A percentile compares a stretch with the other conserved stretches of the same genome.
These are phyloP conservation scores for Ceratosolen solmsi DNA, from an alignment of 1,140 invertebrate species.

Conservation along the genomic window DNA sequence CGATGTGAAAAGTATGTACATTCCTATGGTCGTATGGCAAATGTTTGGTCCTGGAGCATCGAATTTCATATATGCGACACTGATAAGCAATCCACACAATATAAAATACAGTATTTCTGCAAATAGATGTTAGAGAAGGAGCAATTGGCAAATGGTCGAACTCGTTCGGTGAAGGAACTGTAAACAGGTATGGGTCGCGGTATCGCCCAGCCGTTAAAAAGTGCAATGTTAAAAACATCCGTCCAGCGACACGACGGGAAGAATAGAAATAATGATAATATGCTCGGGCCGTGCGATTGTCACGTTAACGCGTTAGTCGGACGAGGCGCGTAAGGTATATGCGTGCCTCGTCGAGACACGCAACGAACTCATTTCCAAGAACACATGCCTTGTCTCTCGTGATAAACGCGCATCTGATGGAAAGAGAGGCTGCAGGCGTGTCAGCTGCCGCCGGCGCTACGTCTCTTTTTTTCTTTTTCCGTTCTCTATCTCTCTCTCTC, in stretches of 20 bases:
- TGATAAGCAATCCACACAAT: no score
- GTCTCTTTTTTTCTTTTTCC: background rate
- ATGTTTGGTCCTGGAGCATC: no score
- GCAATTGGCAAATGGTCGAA: no score
- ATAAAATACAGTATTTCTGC: no score
- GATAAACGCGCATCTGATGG: conserved; percentile 55
- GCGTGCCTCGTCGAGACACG: conserved; percentile 36
- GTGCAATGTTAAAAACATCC: background rate
- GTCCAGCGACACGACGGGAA: no score
- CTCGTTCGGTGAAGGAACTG: background rate
- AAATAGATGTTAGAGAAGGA: no score
- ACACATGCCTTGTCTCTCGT: conserved; percentile 55
- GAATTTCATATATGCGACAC: no score
- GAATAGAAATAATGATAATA: no score
- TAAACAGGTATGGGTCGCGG: conserved; percentile 29
- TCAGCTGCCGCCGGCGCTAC: background rate
- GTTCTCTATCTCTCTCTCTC: background rate
- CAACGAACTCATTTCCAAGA: conserved; percentile 54
- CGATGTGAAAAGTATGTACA: no score
- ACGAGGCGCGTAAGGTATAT: background rate
- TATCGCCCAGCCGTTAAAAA: background rate
- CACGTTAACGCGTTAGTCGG: background rate
- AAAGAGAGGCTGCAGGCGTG: conserved; percentile 23
- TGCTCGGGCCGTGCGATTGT: conserved; percentile 19
- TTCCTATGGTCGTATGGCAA: no score